Conservation (phyloP, 2,888 invertebrate species). For the Morpho achilles region DNA sequence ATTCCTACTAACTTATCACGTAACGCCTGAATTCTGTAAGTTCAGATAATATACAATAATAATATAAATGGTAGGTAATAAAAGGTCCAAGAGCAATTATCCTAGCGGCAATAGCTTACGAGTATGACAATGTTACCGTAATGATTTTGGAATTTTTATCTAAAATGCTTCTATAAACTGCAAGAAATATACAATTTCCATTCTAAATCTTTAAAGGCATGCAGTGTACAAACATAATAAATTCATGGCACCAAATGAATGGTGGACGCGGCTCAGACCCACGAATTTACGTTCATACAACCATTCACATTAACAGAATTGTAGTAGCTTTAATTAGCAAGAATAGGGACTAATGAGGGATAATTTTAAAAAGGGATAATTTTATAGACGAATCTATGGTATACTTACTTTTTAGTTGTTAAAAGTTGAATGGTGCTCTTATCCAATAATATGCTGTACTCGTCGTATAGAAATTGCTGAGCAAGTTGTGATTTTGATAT, state of each 20-base stretch:
- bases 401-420: constrained; percentile 14
- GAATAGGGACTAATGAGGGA: too few relatives aligned
- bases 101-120: too few relatives aligned
- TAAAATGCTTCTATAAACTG: background rate
- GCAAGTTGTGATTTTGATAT: constrained; percentile 2
- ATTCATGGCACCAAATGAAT: background rate
- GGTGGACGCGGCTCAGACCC: background rate
- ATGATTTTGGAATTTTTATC: background rate
- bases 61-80: background rate
- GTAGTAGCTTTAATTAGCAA: background rate
- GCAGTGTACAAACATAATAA: background rate
- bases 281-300: background rate
- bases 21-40: constrained; percentile 31
- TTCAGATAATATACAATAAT: background rate
- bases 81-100: background rate
- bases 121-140: background rate
- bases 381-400: background rate
- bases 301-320: background rate
- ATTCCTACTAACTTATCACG: constrained; percentile 24
- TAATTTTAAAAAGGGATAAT: too few relatives aligned
- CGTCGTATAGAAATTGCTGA: constrained; percentile 4
- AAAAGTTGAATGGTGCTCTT: constrained; percentile 3
- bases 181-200: background rate
- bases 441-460: constrained; percentile 2
- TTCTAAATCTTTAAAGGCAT: too few relatives aligned